A percentile compares a stretch with the other conserved stretches of the same genome.
Conservation (phyloP, 2,797 vertebrate species). For the Poeciliopsis presidionis region DNA sequence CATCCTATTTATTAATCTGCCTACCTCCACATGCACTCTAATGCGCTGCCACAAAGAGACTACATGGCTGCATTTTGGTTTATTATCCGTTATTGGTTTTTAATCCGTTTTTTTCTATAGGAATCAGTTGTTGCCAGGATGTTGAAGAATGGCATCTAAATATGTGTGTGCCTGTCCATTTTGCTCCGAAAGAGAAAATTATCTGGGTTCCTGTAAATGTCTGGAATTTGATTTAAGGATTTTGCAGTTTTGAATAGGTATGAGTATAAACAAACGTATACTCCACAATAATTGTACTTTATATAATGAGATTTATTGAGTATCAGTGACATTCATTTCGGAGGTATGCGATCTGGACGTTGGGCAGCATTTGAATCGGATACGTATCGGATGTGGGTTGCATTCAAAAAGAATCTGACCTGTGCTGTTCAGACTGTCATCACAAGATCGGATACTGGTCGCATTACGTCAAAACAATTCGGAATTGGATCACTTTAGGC, state of each 20-base stretch:
- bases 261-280: neutral
- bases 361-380: no score
- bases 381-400: no score
- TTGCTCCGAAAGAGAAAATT: neutral
- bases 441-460: no score
- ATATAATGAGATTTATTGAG: no score
- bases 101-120: slow-evolving; percentile 19
- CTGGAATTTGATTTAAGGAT: neutral
- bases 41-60: slow-evolving; percentile 37
- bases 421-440: no score
- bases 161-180: neutral
- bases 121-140: neutral
- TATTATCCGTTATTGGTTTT: slow-evolving; percentile 26
- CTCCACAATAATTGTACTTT: neutral
- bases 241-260: neutral
- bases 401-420: no score
- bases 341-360: no score
- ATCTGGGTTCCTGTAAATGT: neutral
- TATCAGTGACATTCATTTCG: no score
- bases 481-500: no score
- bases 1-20: slow-evolving; percentile 50
- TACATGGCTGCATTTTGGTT: slow-evolving; percentile 40
- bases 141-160: neutral
- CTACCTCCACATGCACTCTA: slow-evolving; percentile 30
- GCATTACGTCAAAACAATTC: no score